phyloP scores from a whole-genome alignment of 2,888 invertebrate genomes.

The Tineola bisselliella region DNA sequence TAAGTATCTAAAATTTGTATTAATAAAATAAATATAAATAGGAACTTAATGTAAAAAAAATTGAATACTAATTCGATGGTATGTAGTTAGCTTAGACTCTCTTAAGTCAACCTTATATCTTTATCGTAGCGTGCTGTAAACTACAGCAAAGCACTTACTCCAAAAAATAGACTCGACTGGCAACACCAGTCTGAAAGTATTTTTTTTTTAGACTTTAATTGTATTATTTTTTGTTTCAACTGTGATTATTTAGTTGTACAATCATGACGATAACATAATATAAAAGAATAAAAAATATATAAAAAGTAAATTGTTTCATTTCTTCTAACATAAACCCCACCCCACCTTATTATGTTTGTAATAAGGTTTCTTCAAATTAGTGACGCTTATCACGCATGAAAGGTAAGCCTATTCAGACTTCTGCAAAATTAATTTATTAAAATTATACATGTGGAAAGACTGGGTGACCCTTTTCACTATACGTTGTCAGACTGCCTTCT shows the following conservation, averaged over 20 bases:
- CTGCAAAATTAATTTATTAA: slow-evolving; percentile 3
- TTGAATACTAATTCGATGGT: background rate
- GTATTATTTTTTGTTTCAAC: slow-evolving; percentile 66
- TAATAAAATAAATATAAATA: background rate
- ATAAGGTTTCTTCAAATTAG: background rate
- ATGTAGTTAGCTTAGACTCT: background rate
- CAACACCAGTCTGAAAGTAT: slow-evolving; percentile 28
- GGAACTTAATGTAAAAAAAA: background rate
- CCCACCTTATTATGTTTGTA: background rate
- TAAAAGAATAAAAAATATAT: slow-evolving; percentile 54
- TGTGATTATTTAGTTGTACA: slow-evolving; percentile 72
- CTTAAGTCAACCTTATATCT: background rate
- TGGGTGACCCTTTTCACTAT: background rate
- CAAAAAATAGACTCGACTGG: slow-evolving; percentile 23
- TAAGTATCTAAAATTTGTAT: background rate
- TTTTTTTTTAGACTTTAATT: slow-evolving; percentile 49
- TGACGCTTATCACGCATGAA: background rate
- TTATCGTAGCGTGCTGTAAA: background rate
- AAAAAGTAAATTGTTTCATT: slow-evolving; percentile 13
- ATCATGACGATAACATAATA: slow-evolving; percentile 68
- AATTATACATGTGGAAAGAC: slow-evolving; percentile 11
- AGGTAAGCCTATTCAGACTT: background rate
- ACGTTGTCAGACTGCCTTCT: background rate
- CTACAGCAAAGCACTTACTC: slow-evolving; percentile 48
- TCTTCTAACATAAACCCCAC: background rate